These are phyloP conservation scores for Psococerastis gibbosa DNA, from an alignment of 2,888 invertebrate genomes.

Conservation along the genomic window DNA sequence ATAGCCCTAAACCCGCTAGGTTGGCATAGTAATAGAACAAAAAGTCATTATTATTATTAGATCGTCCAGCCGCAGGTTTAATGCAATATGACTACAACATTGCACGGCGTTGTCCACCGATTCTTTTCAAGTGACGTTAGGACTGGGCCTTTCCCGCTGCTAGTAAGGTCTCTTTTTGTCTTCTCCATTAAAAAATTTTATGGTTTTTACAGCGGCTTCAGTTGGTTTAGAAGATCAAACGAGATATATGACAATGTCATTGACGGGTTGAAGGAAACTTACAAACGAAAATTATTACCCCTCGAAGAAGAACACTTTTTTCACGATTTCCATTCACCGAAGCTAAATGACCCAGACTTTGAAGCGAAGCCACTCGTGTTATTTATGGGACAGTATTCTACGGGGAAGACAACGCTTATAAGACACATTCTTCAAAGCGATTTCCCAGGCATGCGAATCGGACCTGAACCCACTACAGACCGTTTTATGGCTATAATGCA, in stretches of 20 bases:
- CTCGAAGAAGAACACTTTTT: conserved; percentile 32
- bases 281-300: conserved; percentile 32
- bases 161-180: too few relatives aligned
- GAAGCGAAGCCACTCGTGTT: conserved; percentile 46
- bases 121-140: too few relatives aligned
- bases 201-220: too few relatives aligned
- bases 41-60: too few relatives aligned
- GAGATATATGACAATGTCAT: conserved; percentile 30
- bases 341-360: conserved; percentile 38
- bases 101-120: too few relatives aligned
- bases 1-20: too few relatives aligned
- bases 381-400: conserved; percentile 43
- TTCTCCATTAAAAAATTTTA: too few relatives aligned
- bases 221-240: conserved; percentile 17
- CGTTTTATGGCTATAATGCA: conserved; percentile 42
- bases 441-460: conserved; percentile 44
- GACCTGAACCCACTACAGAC: conserved; percentile 46
- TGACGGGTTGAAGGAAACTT: conserved; percentile 37
- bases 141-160: too few relatives aligned
- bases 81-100: too few relatives aligned
- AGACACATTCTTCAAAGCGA: conserved; percentile 34
- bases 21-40: too few relatives aligned
- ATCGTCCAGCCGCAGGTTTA: too few relatives aligned
- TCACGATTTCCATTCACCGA: conserved; percentile 36
- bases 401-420: conserved; percentile 38